These are phyloP conservation scores for Andrena flavipes DNA, from an alignment of 2,888 invertebrate genomes.

Conservation along the genomic window DNA sequence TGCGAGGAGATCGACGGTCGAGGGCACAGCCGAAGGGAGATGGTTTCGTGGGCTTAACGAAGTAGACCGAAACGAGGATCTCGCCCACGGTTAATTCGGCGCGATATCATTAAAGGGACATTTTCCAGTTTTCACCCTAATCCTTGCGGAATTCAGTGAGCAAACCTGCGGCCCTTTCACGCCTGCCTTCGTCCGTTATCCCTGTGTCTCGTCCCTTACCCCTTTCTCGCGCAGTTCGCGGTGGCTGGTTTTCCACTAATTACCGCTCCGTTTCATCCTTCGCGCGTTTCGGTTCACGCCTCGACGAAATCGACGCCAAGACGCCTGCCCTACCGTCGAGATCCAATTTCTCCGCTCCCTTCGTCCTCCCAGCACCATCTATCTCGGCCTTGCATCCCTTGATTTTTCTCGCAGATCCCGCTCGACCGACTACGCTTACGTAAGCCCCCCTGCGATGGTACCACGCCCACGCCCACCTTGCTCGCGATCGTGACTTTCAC, in stretches of 20 bases:
- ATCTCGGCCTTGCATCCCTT: conserved; percentile 19
- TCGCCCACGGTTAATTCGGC: conserved; percentile 79
- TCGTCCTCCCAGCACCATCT: not conserved
- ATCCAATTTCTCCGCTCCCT: not conserved
- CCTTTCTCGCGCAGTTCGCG: conserved; percentile 59
- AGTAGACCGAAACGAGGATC: conserved; percentile 62
- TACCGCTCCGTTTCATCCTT: conserved; percentile 81
- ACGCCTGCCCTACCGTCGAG: not conserved
- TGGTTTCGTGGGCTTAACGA: conserved; percentile 36
- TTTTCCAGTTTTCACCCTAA: conserved; percentile 85
- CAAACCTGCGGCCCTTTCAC: conserved; percentile 81
- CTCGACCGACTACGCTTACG: too few species aligned
- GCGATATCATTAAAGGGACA: conserved; percentile 84
- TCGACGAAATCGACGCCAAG: conserved; percentile 48
- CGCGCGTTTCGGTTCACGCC: conserved; percentile 77
- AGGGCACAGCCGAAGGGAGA: conserved; percentile 26
- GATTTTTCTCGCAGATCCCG: not conserved
- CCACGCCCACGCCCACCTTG: too few species aligned
- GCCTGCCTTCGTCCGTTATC: conserved; percentile 81
- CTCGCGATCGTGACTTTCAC: too few species aligned
- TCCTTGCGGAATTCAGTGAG: conserved; percentile 84
- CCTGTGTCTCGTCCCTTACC: conserved; percentile 72
- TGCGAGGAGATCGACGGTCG: not conserved
- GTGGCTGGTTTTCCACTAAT: conserved; percentile 82
- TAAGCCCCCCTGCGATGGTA: too few species aligned